Conservation (phyloP, 2,113 vertebrate genomes). For the Myiopsitta monachus region DNA sequence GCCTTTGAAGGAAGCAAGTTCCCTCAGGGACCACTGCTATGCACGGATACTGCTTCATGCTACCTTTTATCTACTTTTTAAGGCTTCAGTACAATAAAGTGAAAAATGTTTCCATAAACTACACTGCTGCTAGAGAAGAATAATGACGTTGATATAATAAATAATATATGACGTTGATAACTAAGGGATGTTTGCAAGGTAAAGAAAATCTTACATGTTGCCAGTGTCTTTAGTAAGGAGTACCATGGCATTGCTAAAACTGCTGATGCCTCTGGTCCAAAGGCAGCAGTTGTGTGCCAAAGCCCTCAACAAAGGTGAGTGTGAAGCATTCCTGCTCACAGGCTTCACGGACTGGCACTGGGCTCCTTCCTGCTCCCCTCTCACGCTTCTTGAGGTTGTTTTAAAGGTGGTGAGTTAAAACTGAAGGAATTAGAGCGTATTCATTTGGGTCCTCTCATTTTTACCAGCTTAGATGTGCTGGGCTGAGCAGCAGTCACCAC, state of each 20-base stretch:
- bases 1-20: neutral
- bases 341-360: accelerated
- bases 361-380: neutral
- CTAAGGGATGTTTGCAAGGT: neutral
- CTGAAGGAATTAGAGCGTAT: neutral
- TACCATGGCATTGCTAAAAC: neutral
- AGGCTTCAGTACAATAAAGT: neutral
- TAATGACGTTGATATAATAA: too few relatives aligned
- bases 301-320: neutral
- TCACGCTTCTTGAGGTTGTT: accelerated
- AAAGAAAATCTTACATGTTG: neutral
- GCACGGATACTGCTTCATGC: neutral
- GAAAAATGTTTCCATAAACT: neutral
- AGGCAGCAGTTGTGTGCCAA: neutral
- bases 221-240: neutral
- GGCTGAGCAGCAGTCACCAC: neutral
- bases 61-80: neutral
- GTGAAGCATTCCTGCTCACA: accelerated
- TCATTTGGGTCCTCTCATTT: neutral
- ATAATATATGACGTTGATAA: neutral
- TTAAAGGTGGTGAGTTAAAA: neutral
- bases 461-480: neutral
- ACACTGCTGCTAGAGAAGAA: neutral
- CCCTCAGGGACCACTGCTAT: neutral
- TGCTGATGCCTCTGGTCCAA: neutral